phyloP scores from a whole-genome alignment of 2,113 vertebrate species.

The Hyla sarda region DNA sequence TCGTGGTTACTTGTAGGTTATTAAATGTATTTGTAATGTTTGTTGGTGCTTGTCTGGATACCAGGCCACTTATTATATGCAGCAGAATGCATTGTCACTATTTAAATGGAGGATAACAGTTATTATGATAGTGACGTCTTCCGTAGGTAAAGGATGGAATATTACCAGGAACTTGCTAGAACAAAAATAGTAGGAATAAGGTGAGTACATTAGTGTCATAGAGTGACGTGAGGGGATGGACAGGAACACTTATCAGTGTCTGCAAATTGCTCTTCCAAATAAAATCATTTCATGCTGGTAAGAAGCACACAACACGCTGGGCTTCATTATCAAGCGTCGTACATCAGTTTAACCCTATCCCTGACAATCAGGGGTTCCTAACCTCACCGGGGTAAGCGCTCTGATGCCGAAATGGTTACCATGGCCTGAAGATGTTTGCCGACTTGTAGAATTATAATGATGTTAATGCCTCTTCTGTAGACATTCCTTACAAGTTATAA shows the following conservation, averaged over 20 bases:
- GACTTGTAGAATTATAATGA: neutral
- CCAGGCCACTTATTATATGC: too few relatives aligned
- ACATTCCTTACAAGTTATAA: neutral
- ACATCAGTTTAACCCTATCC: constrained; percentile 9
- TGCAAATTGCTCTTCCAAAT: constrained; percentile 49
- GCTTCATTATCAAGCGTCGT: constrained; percentile 29
- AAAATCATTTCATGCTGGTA: constrained; percentile 29
- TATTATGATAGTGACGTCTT: neutral
- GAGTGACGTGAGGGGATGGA: neutral
- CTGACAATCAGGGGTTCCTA: neutral
- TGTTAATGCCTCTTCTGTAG: neutral
- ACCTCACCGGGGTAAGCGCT: neutral
- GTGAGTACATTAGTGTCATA: constrained; percentile 19
- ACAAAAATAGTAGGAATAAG: neutral
- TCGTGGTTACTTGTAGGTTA: too few relatives aligned
- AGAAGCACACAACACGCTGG: constrained; percentile 3
- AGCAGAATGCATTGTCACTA: neutral
- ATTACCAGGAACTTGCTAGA: neutral
- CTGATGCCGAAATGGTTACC: neutral
- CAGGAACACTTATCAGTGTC: constrained; percentile 47
- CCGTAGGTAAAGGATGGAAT: neutral
- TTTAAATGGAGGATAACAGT: neutral
- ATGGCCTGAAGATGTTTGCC: neutral
- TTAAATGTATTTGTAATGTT: neutral
- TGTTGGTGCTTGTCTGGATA: neutral